Conservation (phyloP, 1,140 invertebrate species). For the Procambarus clarkii region DNA sequence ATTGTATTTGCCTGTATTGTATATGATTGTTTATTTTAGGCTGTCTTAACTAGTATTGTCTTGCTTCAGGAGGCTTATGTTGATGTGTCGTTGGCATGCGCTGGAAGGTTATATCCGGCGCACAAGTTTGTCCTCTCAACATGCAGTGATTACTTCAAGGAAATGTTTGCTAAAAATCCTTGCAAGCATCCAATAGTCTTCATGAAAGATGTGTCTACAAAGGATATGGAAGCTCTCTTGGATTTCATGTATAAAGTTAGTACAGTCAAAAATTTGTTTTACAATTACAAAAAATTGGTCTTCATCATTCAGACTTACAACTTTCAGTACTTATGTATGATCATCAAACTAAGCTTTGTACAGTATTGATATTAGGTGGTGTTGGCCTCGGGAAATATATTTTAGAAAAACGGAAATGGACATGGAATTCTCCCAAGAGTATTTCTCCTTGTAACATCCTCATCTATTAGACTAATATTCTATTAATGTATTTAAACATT, state of each 20-base stretch:
- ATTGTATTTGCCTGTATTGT: no score
- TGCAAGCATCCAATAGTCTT: conserved; percentile 72
- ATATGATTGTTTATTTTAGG: not conserved
- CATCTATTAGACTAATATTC: no score
- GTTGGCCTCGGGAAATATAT: no score
- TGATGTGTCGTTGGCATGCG: conserved; percentile 72
- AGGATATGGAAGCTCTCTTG: conserved; percentile 71
- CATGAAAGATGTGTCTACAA: conserved; percentile 69
- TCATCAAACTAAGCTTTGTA: no score
- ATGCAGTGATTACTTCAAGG: conserved; percentile 72
- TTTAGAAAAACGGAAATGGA: no score
- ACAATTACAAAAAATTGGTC: not conserved
- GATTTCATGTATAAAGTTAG: conserved; percentile 72
- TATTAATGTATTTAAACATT: no score
- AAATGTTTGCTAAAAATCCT: conserved; percentile 72
- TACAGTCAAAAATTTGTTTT: not conserved
- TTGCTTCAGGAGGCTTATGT: conserved; percentile 63
- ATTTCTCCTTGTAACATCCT: no score
- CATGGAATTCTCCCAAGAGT: no score
- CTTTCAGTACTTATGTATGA: no score
- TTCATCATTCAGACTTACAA: not conserved
- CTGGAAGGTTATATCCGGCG: conserved; percentile 67
- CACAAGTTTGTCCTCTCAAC: conserved; percentile 72
- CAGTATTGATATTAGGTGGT: no score
- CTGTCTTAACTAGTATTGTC: not conserved